Evolutionary conservation across 2,113 vertebrate species (phyloP).

Genomic region (Trematocara marginatum): DNA sequence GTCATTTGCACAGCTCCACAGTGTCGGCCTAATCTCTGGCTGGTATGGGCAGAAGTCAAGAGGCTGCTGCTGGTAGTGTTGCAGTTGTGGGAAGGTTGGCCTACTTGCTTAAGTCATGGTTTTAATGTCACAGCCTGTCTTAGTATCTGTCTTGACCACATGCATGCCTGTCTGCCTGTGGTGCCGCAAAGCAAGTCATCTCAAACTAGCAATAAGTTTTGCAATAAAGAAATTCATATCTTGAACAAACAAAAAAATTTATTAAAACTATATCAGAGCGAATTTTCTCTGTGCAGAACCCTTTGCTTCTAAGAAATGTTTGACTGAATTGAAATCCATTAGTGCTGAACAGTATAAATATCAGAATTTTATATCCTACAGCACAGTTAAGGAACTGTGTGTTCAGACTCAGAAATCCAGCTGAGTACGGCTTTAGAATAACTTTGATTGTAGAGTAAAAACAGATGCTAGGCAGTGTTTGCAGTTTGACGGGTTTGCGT

Average conservation of each 20-base stretch:
- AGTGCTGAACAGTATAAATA: background rate
- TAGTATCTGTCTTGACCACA: background rate
- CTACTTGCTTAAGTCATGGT: background rate
- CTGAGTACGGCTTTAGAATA: background rate
- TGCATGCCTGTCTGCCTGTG: background rate
- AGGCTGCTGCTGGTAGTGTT: background rate
- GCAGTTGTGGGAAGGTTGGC: background rate
- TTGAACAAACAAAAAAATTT: background rate
- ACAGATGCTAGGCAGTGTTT: background rate
- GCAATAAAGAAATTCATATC: background rate
- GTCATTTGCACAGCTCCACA: background rate
- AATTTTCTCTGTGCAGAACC: fast-evolving
- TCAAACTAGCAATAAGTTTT: background rate
- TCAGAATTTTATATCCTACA: background rate
- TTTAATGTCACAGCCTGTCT: background rate
- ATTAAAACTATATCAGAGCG: background rate
- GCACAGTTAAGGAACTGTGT: fast-evolving
- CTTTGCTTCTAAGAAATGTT: background rate
- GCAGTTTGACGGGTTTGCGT: background rate
- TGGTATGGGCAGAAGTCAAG: background rate
- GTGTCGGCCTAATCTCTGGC: background rate
- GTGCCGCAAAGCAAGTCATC: background rate
- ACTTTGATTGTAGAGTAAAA: fast-evolving
- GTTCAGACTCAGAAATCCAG: background rate
- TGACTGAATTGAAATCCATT: background rate